Base-by-base conservation (phyloP, 1,140 invertebrate species). In the Platyscapa corneri region DNA sequence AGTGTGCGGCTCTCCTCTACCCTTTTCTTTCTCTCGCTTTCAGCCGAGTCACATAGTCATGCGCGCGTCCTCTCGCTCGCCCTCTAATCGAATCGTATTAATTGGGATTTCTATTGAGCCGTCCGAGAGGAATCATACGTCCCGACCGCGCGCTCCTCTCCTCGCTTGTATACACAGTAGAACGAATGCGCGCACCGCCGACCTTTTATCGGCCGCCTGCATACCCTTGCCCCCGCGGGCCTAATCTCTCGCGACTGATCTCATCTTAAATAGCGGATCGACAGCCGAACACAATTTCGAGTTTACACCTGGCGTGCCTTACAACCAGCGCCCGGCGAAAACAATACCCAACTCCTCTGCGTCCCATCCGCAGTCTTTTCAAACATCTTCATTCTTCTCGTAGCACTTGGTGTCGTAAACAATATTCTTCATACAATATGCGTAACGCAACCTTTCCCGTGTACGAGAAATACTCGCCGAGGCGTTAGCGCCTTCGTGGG, bases 221-320 rank as follows among this genome's bases (percentile, higher is more conserved):
- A 46, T 16, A 42, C 60, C 37, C 20, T 10, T 56, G 20, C 27
- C 10, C 3, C 65, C 6, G 30, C 37, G 8, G n/a, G 6, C 3
- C 65, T 84, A 79, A 84, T 84, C 76, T 84, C 34, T 65, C 14
- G 23, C 23, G 42, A 65, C 42, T 65, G 32, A 67, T 85, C 49
- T 80, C 23, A 53, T 42, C 20, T 83, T 64, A 88, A 89, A 88
- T 82, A 83, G 70, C 34, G 78, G 87, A 87, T 88, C 85, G 83
- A 87, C 86, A 85, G 42, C 18, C 76, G 34, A 83, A 49, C 32
- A 20, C 18, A 37, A 60, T 46, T 30, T 49, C 16, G 23, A 79
- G 67, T 77, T 82, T 77, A 82, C 65, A 75, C 72, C 70, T 77
- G 46, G 65, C 39, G 3, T 34, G n/a, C 20, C 23, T 60, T 64